Conservation (phyloP, 2,797 vertebrate species). For the Xerus rutilus region DNA sequence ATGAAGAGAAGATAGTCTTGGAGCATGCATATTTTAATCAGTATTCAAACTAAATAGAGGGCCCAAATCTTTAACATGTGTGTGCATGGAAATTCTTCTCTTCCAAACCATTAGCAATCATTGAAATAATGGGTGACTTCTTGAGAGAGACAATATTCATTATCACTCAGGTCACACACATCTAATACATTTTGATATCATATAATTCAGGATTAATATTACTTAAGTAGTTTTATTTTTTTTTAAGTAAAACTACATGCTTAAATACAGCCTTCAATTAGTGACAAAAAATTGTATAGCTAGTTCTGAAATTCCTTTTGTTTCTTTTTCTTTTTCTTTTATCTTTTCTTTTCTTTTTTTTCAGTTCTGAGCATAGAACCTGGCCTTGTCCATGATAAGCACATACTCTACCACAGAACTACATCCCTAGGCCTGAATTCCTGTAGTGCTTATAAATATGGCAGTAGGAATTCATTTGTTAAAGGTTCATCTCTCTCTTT, state of each 20-base stretch:
- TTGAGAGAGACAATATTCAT: slow-evolving; percentile 20
- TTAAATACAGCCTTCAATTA: not conserved
- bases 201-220: not conserved
- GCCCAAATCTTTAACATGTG: not conserved
- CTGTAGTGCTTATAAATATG: not conserved
- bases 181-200: not conserved
- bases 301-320: not conserved
- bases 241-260: not conserved
- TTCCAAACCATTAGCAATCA: not conserved
- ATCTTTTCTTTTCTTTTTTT: too few relatives aligned
- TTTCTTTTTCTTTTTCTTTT: too few relatives aligned
- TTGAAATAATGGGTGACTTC: slow-evolving; percentile 11
- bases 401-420: too few relatives aligned
- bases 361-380: not conserved
- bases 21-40: slow-evolving; percentile 46
- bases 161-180: not conserved
- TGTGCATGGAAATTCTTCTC: not conserved
- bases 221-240: not conserved
- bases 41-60: slow-evolving; percentile 33
- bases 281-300: not conserved
- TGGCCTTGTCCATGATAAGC: not conserved
- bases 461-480: not conserved
- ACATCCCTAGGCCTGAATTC: not conserved
- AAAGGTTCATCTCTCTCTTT: not conserved
- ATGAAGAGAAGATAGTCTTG: slow-evolving; percentile 56